Base-by-base conservation (phyloP, 2,797 vertebrate species). In the Esox lucius region DNA sequence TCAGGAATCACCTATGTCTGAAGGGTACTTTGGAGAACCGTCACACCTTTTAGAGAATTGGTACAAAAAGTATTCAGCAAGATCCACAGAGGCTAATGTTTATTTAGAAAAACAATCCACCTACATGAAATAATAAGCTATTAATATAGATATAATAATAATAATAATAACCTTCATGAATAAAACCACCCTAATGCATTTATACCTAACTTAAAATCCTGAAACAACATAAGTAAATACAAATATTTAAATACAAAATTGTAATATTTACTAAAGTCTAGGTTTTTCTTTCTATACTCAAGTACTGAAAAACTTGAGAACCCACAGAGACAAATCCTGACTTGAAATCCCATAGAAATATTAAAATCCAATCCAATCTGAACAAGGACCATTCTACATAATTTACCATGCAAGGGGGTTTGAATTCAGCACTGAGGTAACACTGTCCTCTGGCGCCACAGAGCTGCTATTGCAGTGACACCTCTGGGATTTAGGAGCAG, bases 401-500 rank as follows among this genome's bases (percentile, higher is more conserved):
- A 13, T 71, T 31, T 46, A 46, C 12, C 42, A 46, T 13, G 42
- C 12, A 46, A 5, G 35, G 4, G 31, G 49, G 0, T 61, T 73
- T 76, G 35, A 77, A 64, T 9, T 33, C n/a, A 26, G 31, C 22
- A 33, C 51, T 31, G 19, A 31, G 31, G 35, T 26, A 64, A 86
- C 31, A 61, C 81, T 84, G 84, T 73, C 87, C 77, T 79, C 78
- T 75, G 68, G 70, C 22, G 59, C 26, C 13, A 26, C 33, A 26
- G 15, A 42, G 39, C 26, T 68, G 26, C 33, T 5, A 19, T 39
- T 76, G 69, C 61, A 65, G 19, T 11, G 19, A 33, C 8, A 8
- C 15, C 28, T 33, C 22, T 65, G 62, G 16, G 28, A 65, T 28
- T 59, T 7, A 61, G n/a, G 56, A 61, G 56, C 12, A 3, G 12